Conservation (phyloP, 2,797 vertebrate species). For the Catamblyrhynchus diadema region DNA sequence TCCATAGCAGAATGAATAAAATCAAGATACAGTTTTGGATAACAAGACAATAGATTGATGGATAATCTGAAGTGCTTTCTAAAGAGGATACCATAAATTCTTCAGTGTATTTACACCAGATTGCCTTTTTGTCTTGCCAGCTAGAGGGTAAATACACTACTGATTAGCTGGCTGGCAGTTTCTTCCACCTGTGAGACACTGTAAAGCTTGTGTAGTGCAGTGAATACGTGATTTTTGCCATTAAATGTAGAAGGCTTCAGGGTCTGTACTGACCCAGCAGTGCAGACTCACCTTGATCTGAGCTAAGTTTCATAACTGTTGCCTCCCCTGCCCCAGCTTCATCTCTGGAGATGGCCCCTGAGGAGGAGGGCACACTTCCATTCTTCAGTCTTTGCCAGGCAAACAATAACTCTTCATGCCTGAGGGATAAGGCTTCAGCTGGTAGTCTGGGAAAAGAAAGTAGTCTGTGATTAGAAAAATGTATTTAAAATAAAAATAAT, state of each 20-base stretch:
- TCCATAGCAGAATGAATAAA: neutral
- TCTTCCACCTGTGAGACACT: neutral
- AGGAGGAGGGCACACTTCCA: rapidly evolving
- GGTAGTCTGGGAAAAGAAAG: neutral
- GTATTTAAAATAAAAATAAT: neutral
- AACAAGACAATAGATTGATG: neutral
- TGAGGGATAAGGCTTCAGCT: neutral
- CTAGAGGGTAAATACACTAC: neutral
- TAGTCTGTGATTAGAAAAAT: neutral
- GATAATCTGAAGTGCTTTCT: neutral
- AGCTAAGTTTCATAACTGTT: neutral
- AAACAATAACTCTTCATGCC: neutral
- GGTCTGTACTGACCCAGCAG: neutral
- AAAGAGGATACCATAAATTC: neutral
- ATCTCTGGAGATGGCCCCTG: neutral
- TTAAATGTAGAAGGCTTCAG: neutral
- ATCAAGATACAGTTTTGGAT: neutral
- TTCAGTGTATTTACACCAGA: neutral
- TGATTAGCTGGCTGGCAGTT: neutral
- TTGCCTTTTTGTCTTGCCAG: neutral
- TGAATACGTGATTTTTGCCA: neutral
- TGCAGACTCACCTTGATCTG: neutral
- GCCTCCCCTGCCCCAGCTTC: neutral
- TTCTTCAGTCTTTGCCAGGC: neutral
- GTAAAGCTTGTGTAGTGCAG: neutral